Evolutionary conservation across 2,888 invertebrate species (phyloP).

Genomic region (Chrysotoxum bicinctum): DNA sequence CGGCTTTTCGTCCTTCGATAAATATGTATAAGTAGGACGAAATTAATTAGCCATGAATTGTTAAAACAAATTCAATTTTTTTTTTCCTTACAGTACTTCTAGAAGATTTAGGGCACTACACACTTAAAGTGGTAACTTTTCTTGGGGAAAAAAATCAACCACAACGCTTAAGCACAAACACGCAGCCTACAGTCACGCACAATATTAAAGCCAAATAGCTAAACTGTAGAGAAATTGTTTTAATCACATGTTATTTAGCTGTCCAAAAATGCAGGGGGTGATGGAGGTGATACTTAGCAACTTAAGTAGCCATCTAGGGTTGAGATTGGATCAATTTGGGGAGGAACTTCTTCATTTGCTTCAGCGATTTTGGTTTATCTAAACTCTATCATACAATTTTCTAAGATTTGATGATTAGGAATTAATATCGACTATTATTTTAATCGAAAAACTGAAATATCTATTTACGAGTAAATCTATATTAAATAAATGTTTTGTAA

Average conservation of each 20-base stretch:
- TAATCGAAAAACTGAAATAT: not conserved
- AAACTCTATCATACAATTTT: not conserved
- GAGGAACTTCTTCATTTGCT: not conserved
- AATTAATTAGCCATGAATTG: conserved; percentile 45
- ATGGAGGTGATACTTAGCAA: too few species aligned
- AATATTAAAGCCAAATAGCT: conserved; percentile 12
- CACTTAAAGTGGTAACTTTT: not conserved
- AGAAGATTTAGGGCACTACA: not conserved
- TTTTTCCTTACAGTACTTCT: not conserved
- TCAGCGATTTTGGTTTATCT: not conserved
- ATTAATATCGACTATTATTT: not conserved
- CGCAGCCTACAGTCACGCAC: not conserved
- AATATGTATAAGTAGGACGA: not conserved
- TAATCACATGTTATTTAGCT: conserved; percentile 18
- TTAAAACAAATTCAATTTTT: conserved; percentile 27
- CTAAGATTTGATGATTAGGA: not conserved
- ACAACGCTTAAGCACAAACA: not conserved
- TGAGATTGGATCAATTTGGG: too few species aligned
- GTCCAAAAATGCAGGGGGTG: not conserved
- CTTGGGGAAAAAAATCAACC: not conserved
- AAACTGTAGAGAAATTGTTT: not conserved
- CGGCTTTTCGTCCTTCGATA: not conserved
- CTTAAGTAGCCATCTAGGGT: too few species aligned
- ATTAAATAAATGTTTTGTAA: not conserved
- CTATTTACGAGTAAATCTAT: not conserved